These are phyloP conservation scores for Calycopis cecrops DNA, from an alignment of 1,140 invertebrate genomes.

Conservation along the genomic window DNA sequence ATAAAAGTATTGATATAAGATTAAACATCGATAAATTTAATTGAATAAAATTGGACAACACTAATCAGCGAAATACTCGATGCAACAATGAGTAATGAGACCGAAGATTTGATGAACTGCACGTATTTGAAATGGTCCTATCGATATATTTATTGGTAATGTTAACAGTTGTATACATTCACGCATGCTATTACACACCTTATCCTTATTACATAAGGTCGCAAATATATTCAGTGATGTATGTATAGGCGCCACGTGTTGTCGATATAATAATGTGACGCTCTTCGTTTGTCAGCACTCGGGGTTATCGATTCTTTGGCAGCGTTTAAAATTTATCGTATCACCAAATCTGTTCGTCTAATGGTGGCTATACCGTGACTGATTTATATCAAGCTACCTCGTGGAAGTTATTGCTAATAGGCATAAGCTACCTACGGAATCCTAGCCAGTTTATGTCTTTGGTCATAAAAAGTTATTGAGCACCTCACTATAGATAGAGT, in stretches of 20 bases:
- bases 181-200: slow-evolving; percentile 24
- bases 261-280: slow-evolving; percentile 26
- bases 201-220: slow-evolving; percentile 2
- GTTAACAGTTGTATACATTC: background rate
- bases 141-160: slow-evolving; percentile 44
- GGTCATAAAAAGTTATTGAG: too few species aligned
- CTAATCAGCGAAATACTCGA: slow-evolving; percentile 27
- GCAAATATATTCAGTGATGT: slow-evolving; percentile 25
- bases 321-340: slow-evolving; percentile 11
- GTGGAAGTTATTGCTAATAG: too few species aligned
- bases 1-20: background rate
- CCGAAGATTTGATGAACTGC: slow-evolving; percentile 51
- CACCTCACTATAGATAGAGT: too few species aligned
- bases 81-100: slow-evolving; percentile 49
- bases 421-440: too few species aligned
- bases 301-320: slow-evolving; percentile 6
- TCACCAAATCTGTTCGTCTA: slow-evolving; percentile 8
- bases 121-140: slow-evolving; percentile 41
- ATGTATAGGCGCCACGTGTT: slow-evolving; percentile 17
- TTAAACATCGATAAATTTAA: slow-evolving; percentile 15
- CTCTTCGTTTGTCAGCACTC: slow-evolving; percentile 27
- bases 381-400: background rate
- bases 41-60: slow-evolving; percentile 14
- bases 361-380: slow-evolving; percentile 5
- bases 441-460: too few species aligned